Base-by-base conservation (phyloP, 2,888 invertebrate genomes). In the Meandrusa payeni region DNA sequence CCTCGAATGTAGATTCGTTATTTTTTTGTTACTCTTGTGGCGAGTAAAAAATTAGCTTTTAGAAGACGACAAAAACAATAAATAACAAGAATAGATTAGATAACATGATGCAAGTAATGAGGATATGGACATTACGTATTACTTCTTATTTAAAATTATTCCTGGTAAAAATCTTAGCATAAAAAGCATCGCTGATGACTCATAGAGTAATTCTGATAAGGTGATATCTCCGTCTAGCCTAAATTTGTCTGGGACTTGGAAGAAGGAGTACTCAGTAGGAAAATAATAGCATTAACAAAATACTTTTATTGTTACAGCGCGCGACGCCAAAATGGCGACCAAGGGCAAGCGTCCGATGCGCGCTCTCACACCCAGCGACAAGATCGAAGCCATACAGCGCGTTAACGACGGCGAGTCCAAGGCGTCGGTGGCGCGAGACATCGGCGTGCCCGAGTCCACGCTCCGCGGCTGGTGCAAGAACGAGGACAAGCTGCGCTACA, bases 381-480 rank as follows among this genome's bases (percentile, higher is more conserved):
- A 95, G 81, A 90, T 95, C 57, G 91, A 93, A 62, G 95, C 95
- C 22, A 94, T 96, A 56, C 91, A 93, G 59, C 88, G 95, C 52
- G 94, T 96, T 28, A 94, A 94, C 82, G 93, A 93, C 70, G 95
- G 95, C 37, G 94, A 95, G 73, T 94, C 94, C 42, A 95, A 95
- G 66, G 95, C 95, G 1, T 94, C 95, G 0, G 95, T 95, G 1
- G 95, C 95, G 1, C 89, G 95, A 2, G 94, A 95, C 70, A 94
- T 95, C 65, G 94, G 95, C 20, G 95, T 95, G 9, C 95, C 95
- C 0, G 95, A 95, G 74, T 95, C 95, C 1, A 95, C 95, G 4
- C 85, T 95, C 7, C 90, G 95, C 2, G 95, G 95, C 45, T 95
- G 95, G 95, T 95, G 95, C 79, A 95, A 95, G 75, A 94, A 94